Evolutionary conservation across 2,888 invertebrate species (phyloP).

Genomic region (Orthonevra nobilis): DNA sequence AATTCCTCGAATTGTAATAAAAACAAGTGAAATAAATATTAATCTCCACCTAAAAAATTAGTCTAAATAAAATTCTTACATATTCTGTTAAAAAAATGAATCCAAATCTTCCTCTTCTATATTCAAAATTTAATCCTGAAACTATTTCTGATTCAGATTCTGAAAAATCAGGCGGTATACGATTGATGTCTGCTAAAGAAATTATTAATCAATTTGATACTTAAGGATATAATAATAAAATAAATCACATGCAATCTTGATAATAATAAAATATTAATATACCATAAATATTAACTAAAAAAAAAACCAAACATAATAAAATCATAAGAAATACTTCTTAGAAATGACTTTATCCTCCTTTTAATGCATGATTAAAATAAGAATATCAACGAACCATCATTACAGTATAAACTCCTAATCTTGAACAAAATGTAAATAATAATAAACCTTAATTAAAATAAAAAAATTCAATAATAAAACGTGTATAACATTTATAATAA

Average conservation of each 20-base stretch:
- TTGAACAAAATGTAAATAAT: slow-evolving; percentile 85
- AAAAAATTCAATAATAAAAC: slow-evolving; percentile 82
- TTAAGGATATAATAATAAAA: slow-evolving; percentile 82
- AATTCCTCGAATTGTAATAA: slow-evolving; percentile 85
- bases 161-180: slow-evolving; percentile 89
- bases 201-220: slow-evolving; percentile 82
- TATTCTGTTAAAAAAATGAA: slow-evolving; percentile 88
- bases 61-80: slow-evolving; percentile 86
- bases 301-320: slow-evolving; percentile 84
- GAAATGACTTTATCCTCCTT: slow-evolving; percentile 86
- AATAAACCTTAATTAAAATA: slow-evolving; percentile 83
- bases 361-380: slow-evolving; percentile 87
- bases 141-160: slow-evolving; percentile 90
- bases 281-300: slow-evolving; percentile 83
- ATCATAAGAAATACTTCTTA: slow-evolving; percentile 90
- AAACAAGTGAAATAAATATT: slow-evolving; percentile 82
- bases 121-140: slow-evolving; percentile 90
- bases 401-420: slow-evolving; percentile 84
- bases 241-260: slow-evolving; percentile 82
- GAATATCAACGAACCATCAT: slow-evolving; percentile 86
- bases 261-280: slow-evolving; percentile 81
- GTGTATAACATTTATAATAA: slow-evolving; percentile 83
- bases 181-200: slow-evolving; percentile 86
- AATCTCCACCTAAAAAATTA: slow-evolving; percentile 83
- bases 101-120: slow-evolving; percentile 86